A percentile compares a stretch with the other conserved stretches of the same genome.
Evolutionary conservation across 2,888 invertebrate genomes (phyloP).

Genomic region (Scaptomyza parva): DNA sequence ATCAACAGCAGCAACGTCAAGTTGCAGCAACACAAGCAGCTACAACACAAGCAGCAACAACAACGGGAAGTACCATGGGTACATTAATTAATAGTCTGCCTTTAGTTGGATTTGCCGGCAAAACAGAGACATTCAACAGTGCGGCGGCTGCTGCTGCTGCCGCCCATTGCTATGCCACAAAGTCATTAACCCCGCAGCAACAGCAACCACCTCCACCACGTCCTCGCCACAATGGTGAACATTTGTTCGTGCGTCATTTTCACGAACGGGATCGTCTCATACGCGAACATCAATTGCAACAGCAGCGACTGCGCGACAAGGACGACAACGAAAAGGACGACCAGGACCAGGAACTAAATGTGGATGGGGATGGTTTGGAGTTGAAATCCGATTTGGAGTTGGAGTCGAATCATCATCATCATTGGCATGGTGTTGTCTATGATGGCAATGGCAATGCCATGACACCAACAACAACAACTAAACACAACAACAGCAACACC

Average conservation of each 20-base stretch:
- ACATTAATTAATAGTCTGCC: conserved; percentile 69
- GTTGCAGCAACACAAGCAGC: conserved; percentile 39
- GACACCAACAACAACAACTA: conserved; percentile 46
- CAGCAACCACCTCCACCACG: conserved; percentile 47
- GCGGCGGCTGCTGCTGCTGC: too few species aligned
- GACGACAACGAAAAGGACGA: conserved; percentile 4
- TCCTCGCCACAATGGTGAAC: conserved; percentile 70
- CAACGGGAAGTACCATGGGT: conserved; percentile 45
- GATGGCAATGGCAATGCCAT: conserved; percentile 64
- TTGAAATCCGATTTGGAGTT: conserved; percentile 19
- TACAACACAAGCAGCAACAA: conserved; percentile 43
- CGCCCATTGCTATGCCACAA: conserved; percentile 52
- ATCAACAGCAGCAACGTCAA: conserved; percentile 62
- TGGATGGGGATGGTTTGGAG: conserved; percentile 23
- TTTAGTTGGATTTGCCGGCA: conserved; percentile 27
- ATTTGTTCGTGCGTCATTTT: conserved; percentile 83
- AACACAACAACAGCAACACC: conserved; percentile 19
- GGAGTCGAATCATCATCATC: conserved; percentile 49
- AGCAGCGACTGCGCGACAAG: conserved; percentile 75
- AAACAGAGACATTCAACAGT: conserved; percentile 58
- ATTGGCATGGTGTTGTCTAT: conserved; percentile 76
- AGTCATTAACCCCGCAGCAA: conserved; percentile 80
- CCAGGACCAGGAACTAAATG: conserved; percentile 20
- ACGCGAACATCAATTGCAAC: conserved; percentile 84
- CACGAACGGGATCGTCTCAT: conserved; percentile 85